These are phyloP conservation scores for Rhinatrema bivittatum DNA, from an alignment of 2,797 vertebrate species.

Conservation along the genomic window DNA sequence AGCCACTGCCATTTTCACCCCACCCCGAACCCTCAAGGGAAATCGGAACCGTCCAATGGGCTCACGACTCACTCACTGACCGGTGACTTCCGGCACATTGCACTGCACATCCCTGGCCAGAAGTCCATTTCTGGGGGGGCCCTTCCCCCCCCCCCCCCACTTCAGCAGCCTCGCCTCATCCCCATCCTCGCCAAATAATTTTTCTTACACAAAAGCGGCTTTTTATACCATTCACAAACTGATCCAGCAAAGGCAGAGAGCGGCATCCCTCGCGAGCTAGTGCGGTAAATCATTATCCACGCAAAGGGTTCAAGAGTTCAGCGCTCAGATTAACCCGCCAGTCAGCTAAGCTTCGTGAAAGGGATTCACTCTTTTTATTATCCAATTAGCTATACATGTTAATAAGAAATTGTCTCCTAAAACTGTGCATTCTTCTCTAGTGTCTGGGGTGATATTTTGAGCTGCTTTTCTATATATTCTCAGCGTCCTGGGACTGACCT, in stretches of 20 bases:
- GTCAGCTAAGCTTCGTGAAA: constrained; percentile 16
- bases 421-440: not conserved
- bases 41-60: too few relatives aligned
- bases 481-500: constrained; percentile 34
- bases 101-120: too few relatives aligned
- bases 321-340: constrained; percentile 20
- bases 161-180: too few relatives aligned
- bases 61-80: too few relatives aligned
- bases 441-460: constrained; percentile 29
- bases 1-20: too few relatives aligned
- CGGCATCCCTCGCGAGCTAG: not conserved
- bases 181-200: too few relatives aligned
- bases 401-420: constrained; percentile 35
- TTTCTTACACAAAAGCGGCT: not conserved
- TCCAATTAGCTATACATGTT: constrained; percentile 39
- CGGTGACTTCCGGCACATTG: too few relatives aligned
- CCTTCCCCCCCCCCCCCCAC: too few relatives aligned
- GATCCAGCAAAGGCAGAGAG: not conserved
- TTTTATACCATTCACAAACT: too few relatives aligned
- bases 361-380: constrained; percentile 27
- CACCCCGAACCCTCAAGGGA: too few relatives aligned
- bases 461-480: constrained; percentile 8
- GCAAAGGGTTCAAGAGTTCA: constrained; percentile 16
- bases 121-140: too few relatives aligned
- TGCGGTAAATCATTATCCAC: constrained; percentile 16